Conservation (phyloP, 1,140 invertebrate species). For the Penaeus japonicus region DNA sequence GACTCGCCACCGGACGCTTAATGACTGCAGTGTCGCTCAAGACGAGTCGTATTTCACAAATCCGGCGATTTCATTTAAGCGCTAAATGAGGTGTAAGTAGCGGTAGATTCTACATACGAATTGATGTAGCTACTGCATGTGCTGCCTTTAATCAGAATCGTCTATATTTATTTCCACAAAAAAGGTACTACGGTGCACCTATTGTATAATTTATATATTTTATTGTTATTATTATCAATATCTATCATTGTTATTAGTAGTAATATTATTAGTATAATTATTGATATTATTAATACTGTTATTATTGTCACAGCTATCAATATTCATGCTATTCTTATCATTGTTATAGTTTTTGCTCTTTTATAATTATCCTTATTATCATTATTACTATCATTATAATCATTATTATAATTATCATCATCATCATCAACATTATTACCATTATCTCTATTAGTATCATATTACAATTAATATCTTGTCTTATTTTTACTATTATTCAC, state of each 20-base stretch:
- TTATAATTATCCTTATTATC: neutral
- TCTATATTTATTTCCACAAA: too few species aligned
- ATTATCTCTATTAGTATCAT: neutral
- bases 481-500: too few species aligned
- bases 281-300: neutral
- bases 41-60: too few species aligned
- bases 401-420: neutral
- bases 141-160: too few species aligned
- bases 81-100: too few species aligned
- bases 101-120: too few species aligned
- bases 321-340: neutral
- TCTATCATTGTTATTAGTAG: constrained; percentile 7
- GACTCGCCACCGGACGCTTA: too few species aligned
- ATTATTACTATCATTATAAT: neutral
- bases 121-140: too few species aligned
- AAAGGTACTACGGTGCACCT: too few species aligned
- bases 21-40: too few species aligned
- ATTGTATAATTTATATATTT: too few species aligned
- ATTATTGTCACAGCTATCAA: neutral
- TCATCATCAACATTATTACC: neutral
- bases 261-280: constrained; percentile 8
- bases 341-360: neutral
- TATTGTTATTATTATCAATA: neutral
- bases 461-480: neutral
- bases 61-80: too few species aligned